Evolutionary conservation across 2,888 invertebrate genomes (phyloP), one percentile per base, ranked within the genome.

Genomic region (Polymixis flavicincta): DNA sequence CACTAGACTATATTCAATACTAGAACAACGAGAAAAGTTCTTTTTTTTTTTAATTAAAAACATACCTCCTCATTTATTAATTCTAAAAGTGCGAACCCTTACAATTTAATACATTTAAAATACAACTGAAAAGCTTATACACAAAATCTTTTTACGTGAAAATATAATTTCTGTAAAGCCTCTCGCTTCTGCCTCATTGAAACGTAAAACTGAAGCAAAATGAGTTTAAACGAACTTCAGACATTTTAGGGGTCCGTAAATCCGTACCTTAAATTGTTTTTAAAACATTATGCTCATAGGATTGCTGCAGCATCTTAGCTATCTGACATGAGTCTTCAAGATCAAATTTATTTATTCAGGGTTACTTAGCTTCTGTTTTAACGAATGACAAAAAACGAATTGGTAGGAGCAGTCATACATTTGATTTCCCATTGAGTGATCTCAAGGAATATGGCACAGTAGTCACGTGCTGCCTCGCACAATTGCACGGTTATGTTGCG

Each of bases 161-260:
- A 68, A 76, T 45, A 54, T 45, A 19, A 55, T 71, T 55, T 69
- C 19, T 45, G 4, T 32, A 25, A 57, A 54, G 45, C 71, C 61
- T 59, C 50, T 67, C 54, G 32, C 37, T 19, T 61, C 54, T 59
- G 60, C 52, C 14, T 67, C 66, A 80, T 74, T 84, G 72, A 81
- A 84, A 80, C 54, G 8, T 54, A 13, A 74, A 76, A 76, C 85
- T 72, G 66, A 64, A 71, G 65, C 42, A 55, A 50, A 71, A 72
- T 76, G 42, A 61, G n/a, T 65, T 64, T 61, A 70, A 76, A 71
- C 19, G n/a, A 42, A 25, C 55, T 73, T 28, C 2, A 25, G 25
- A 9, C 52, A 25, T 28, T 60, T 60, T 19, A 37, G 45, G 37
- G 4, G 57, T 67, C 80, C 22, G 14, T 37, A 48, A 37, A 22